phyloP scores from a whole-genome alignment of 2,113 vertebrate genomes.

The Leptobrachium leishanense region DNA sequence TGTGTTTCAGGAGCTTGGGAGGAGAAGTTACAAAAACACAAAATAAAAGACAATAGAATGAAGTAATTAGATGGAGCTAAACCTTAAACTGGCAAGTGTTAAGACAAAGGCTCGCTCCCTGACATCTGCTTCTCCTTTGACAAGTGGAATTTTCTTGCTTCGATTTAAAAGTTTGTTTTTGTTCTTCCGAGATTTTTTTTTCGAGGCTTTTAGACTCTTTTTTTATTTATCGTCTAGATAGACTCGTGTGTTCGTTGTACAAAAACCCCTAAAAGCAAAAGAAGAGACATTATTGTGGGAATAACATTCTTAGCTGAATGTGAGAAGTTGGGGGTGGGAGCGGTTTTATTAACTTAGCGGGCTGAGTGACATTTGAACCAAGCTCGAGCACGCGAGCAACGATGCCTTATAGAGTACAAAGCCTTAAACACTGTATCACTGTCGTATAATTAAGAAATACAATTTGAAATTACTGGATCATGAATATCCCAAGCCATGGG shows the following conservation, averaged over 20 bases:
- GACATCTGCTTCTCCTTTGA: constrained; percentile 76
- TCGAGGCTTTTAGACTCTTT: constrained; percentile 4
- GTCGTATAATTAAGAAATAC: too few species aligned
- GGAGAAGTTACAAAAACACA: constrained; percentile 60
- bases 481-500: too few species aligned
- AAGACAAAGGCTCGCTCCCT: constrained; percentile 66
- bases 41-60: constrained; percentile 79
- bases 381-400: too few species aligned
- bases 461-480: too few species aligned
- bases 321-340: too few species aligned
- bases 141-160: constrained; percentile 66
- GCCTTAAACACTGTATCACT: too few species aligned
- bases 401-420: too few species aligned
- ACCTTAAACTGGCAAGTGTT: constrained; percentile 53
- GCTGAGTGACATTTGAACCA: too few species aligned
- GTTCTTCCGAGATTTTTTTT: constrained; percentile 5
- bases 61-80: constrained; percentile 69
- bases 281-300: not conserved
- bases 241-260: not conserved
- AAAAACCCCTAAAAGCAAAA: not conserved
- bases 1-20: constrained; percentile 45
- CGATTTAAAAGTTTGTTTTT: constrained; percentile 1
- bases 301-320: too few species aligned
- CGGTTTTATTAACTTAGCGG: too few species aligned
- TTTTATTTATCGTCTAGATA: not conserved